These are phyloP conservation scores for Myocastor coypus DNA, from an alignment of 2,113 vertebrate genomes.

Conservation along the genomic window DNA sequence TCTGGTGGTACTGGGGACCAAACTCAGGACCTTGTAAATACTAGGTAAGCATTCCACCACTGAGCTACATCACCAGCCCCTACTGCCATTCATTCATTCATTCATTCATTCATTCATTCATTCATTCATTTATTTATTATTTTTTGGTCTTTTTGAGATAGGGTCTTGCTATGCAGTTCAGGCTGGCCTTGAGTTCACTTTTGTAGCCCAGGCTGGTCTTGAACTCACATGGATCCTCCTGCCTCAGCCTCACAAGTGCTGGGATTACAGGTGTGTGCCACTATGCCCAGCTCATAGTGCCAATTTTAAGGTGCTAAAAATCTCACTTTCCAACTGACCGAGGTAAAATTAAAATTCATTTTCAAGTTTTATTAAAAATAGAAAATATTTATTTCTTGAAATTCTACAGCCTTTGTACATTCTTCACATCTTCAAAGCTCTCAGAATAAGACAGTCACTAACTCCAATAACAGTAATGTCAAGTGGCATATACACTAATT, in stretches of 20 bases:
- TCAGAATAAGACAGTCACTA: constrained; percentile 34
- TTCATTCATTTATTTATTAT: too few species aligned
- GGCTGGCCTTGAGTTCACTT: too few species aligned
- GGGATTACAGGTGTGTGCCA: too few species aligned
- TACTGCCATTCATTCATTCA: too few species aligned
- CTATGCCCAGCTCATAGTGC: background rate
- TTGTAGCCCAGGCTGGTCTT: too few species aligned
- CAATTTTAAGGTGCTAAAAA: constrained; percentile 46
- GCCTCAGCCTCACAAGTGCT: too few species aligned
- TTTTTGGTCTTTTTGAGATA: too few species aligned
- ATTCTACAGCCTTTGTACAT: background rate
- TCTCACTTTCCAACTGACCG: constrained; percentile 8
- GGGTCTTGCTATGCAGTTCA: too few species aligned
- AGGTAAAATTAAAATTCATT: constrained; percentile 54
- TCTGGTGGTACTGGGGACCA: background rate
- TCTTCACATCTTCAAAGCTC: constrained; percentile 52
- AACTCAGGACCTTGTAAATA: background rate
- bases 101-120: too few species aligned
- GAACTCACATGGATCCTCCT: too few species aligned
- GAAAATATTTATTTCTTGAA: constrained; percentile 26
- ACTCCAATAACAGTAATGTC: constrained; percentile 29
- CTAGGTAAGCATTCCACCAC: background rate
- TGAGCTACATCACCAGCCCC: background rate
- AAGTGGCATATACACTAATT: background rate
- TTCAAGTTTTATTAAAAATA: constrained; percentile 40